Evolutionary conservation across 1,140 invertebrate species (phyloP).

Genomic region (Acyrthosiphon pisum): DNA sequence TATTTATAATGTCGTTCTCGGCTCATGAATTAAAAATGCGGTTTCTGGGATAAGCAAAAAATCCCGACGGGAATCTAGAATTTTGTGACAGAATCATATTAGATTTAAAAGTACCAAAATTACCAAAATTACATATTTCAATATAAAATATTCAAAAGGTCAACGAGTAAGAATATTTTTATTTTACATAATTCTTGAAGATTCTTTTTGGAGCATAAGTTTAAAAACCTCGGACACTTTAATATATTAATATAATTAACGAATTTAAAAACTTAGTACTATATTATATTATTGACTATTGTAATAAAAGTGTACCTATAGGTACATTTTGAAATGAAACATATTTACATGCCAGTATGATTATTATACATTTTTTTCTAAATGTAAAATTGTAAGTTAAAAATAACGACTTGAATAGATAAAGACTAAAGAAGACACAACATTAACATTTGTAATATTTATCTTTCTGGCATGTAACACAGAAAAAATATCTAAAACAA

Average conservation of each 20-base stretch:
- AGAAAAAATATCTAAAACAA: not conserved
- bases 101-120: too few relatives aligned
- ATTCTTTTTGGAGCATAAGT: not conserved
- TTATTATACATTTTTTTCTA: not conserved
- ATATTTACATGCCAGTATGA: not conserved
- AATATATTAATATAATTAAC: not conserved
- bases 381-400: not conserved
- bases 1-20: not conserved
- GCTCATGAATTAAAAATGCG: not conserved
- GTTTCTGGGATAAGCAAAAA: not conserved
- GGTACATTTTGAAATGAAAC: not conserved
- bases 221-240: not conserved
- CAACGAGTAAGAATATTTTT: not conserved
- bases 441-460: not conserved
- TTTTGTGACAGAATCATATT: not conserved
- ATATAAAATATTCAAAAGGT: not conserved
- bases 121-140: not conserved
- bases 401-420: not conserved
- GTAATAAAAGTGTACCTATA: not conserved
- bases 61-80: not conserved
- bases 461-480: not conserved
- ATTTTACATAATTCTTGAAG: not conserved
- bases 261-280: not conserved
- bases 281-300: conserved; percentile 1
- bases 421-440: not conserved